phyloP scores from a whole-genome alignment of 2,888 invertebrate species.

The Carabus problematicus region DNA sequence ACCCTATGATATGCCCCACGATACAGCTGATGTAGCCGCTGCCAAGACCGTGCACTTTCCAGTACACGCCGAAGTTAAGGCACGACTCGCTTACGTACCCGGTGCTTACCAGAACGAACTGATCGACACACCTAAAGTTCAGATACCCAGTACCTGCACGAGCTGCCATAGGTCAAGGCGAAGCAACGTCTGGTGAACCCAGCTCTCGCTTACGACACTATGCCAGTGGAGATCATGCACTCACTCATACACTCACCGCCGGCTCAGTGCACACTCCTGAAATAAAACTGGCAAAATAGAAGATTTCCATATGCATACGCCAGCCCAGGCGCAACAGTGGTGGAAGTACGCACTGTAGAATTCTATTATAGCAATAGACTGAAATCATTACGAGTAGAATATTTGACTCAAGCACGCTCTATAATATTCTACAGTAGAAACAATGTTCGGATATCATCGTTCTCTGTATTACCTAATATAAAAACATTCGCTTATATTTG shows the following conservation, averaged over 20 bases:
- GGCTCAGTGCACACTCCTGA: background rate
- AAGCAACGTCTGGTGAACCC: constrained; percentile 10
- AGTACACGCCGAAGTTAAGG: constrained; percentile 26
- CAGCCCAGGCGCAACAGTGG: constrained; percentile 8
- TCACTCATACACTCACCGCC: background rate
- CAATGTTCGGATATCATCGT: no score
- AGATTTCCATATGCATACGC: background rate
- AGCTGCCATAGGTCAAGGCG: constrained; percentile 14
- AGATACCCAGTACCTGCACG: constrained; percentile 21
- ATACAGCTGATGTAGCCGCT: constrained; percentile 28
- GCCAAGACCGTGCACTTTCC: constrained; percentile 33
- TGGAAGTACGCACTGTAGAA: no score
- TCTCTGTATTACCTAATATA: no score
- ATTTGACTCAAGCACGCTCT: no score
- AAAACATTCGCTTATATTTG: no score
- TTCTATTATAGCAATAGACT: no score
- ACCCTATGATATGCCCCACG: constrained; percentile 23
- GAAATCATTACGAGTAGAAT: no score
- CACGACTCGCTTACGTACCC: background rate
- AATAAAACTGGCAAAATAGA: constrained; percentile 2
- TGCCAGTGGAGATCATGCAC: constrained; percentile 18
- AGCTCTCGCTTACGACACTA: constrained; percentile 12
- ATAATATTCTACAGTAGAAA: no score
- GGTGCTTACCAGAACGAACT: constrained; percentile 8
- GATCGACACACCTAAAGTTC: constrained; percentile 32